Conservation (phyloP, 2,888 invertebrate species). For the Auanema freiburgensis region DNA sequence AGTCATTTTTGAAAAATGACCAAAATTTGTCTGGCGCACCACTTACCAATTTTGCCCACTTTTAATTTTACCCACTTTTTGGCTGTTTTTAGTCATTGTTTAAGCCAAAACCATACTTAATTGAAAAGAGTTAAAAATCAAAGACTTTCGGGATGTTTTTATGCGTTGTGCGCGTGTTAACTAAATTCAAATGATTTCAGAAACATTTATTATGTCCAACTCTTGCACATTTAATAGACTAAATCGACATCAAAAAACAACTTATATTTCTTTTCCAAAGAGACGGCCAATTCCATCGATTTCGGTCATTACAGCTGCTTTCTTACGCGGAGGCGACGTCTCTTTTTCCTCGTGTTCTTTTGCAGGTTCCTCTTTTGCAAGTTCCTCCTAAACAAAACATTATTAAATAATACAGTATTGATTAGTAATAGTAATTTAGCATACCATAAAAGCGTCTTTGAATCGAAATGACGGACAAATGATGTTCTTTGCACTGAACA, state of each 20-base stretch:
- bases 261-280: slow-evolving; percentile 21
- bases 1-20: slow-evolving; percentile 9
- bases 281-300: slow-evolving; percentile 30
- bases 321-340: slow-evolving; percentile 30
- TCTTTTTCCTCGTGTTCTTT: slow-evolving; percentile 26
- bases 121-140: too few relatives aligned
- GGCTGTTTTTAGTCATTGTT: too few relatives aligned
- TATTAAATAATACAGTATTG: slow-evolving; percentile 35
- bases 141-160: too few relatives aligned
- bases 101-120: too few relatives aligned
- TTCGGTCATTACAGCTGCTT: slow-evolving; percentile 24
- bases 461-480: slow-evolving; percentile 28
- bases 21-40: slow-evolving; percentile 7
- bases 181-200: slow-evolving; percentile 23
- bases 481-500: slow-evolving; percentile 31
- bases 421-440: slow-evolving; percentile 23
- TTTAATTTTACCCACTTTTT: too few relatives aligned
- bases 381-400: slow-evolving; percentile 36
- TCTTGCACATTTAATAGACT: slow-evolving; percentile 23
- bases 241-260: slow-evolving; percentile 11
- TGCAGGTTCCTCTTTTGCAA: slow-evolving; percentile 28
- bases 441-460: slow-evolving; percentile 30
- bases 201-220: slow-evolving; percentile 21
- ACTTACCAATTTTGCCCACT: slow-evolving; percentile 7
- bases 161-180: slow-evolving; percentile 19